Conservation (phyloP, 2,113 vertebrate genomes). For the Scartelaos histophorus region DNA sequence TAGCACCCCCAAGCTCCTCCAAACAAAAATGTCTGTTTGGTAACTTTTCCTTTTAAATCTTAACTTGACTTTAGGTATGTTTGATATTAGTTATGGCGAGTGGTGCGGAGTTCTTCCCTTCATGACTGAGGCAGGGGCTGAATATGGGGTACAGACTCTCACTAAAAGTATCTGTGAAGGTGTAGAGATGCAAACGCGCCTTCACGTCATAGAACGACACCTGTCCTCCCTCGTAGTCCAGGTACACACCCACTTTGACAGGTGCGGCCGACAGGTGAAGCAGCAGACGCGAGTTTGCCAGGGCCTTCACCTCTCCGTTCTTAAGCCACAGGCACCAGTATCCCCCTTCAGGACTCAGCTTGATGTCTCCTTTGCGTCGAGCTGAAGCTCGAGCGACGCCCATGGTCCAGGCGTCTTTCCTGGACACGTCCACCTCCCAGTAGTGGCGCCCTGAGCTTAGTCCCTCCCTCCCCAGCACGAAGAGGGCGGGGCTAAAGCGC, state of each 20-base stretch:
- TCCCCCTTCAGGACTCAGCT: constrained; percentile 72
- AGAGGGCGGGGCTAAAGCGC: constrained; percentile 77
- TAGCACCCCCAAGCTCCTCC: no score
- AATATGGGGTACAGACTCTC: constrained; percentile 78
- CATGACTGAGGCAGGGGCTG: constrained; percentile 75
- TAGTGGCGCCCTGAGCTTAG: constrained; percentile 73
- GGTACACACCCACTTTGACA: constrained; percentile 71
- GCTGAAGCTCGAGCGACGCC: constrained; percentile 62
- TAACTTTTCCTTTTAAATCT: no score
- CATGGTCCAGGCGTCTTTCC: constrained; percentile 77
- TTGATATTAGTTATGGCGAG: constrained; percentile 66
- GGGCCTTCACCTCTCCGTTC: constrained; percentile 71
- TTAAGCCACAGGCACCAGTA: constrained; percentile 82
- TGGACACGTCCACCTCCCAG: constrained; percentile 77
- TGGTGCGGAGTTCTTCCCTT: constrained; percentile 69
- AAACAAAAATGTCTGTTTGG: no score
- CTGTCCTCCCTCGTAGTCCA: constrained; percentile 78
- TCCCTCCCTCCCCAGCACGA: constrained; percentile 69
- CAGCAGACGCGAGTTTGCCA: constrained; percentile 50
- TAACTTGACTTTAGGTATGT: constrained; percentile 47
- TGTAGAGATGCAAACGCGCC: constrained; percentile 70
- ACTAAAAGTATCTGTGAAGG: constrained; percentile 68
- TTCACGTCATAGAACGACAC: constrained; percentile 79
- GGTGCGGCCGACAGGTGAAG: constrained; percentile 54
- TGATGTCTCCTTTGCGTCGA: constrained; percentile 78